Evolutionary conservation across 2,888 invertebrate species (phyloP).

Genomic region (Agapostemon virescens): DNA sequence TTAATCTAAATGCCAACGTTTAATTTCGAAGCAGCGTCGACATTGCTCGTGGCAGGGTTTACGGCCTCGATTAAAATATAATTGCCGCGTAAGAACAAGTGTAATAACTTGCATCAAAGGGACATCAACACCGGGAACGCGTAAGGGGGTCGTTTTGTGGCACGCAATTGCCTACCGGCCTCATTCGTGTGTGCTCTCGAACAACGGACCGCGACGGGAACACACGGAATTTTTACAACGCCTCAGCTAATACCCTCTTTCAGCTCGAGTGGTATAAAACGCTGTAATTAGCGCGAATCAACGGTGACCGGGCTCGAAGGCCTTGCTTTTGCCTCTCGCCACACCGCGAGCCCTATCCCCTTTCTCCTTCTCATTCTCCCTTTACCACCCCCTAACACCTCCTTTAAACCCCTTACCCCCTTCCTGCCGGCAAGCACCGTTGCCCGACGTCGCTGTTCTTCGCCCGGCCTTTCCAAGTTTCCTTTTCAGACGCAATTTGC

Average conservation of each 20-base stretch:
- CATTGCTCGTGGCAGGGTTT: neutral
- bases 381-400: neutral
- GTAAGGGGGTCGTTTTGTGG: slow-evolving; percentile 43
- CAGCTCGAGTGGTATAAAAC: slow-evolving; percentile 63
- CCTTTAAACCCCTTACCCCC: neutral
- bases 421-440: neutral
- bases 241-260: slow-evolving; percentile 57
- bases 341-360: slow-evolving; percentile 40
- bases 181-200: slow-evolving; percentile 44
- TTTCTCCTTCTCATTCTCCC: neutral
- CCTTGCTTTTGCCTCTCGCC: slow-evolving; percentile 35
- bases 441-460: neutral
- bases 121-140: slow-evolving; percentile 34
- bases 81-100: slow-evolving; percentile 19
- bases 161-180: slow-evolving; percentile 52
- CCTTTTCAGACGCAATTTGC: slow-evolving; percentile 35
- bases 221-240: slow-evolving; percentile 54
- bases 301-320: slow-evolving; percentile 62
- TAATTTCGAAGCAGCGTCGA: neutral
- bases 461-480: slow-evolving; percentile 19
- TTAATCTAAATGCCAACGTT: neutral
- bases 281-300: slow-evolving; percentile 68
- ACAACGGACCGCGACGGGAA: slow-evolving; percentile 44
- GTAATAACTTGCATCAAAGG: slow-evolving; percentile 38
- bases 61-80: slow-evolving; percentile 20